Evolutionary conservation across 92 coral and sea anemone genomes (phyloP).

Genomic region (Phenganax marumi): DNA sequence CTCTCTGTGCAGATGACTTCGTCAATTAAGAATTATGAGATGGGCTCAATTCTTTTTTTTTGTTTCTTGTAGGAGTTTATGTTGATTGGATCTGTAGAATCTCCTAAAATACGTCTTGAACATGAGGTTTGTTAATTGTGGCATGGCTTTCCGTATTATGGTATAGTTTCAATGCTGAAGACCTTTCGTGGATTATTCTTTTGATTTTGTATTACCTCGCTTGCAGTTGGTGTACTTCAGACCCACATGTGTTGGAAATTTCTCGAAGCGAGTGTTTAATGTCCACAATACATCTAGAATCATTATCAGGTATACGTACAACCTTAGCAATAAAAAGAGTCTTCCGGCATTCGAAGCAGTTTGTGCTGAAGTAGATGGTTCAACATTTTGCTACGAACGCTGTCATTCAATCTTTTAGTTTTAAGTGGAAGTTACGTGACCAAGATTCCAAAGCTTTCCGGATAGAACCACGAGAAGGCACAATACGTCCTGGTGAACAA

Average conservation of each 20-base stretch:
- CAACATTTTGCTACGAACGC: not conserved
- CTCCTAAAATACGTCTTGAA: conserved; percentile 66
- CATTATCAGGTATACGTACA: conserved; percentile 64
- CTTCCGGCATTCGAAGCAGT: not conserved
- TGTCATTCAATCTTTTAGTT: conserved; percentile 49
- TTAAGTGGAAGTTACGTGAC: conserved; percentile 77
- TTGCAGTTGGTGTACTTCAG: conserved; percentile 84
- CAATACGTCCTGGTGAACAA: conserved; percentile 73
- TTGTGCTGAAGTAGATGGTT: not conserved
- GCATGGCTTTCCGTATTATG: no score
- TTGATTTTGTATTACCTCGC: no score
- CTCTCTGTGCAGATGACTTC: not conserved
- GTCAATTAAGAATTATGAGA: not conserved
- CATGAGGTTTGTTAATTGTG: conserved; percentile 66
- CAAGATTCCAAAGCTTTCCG: conserved; percentile 55
- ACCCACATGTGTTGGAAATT: conserved; percentile 85
- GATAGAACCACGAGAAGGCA: conserved; percentile 64
- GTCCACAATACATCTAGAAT: conserved; percentile 82
- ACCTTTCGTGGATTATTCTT: not conserved
- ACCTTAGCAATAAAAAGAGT: not conserved
- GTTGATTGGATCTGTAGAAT: conserved; percentile 83
- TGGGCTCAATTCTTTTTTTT: not conserved
- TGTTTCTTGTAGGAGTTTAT: conserved; percentile 70
- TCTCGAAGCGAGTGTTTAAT: conserved; percentile 64
- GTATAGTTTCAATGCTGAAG: not conserved